Evolutionary conservation across 2,888 invertebrate genomes (phyloP).

Genomic region (Chesias legatella): DNA sequence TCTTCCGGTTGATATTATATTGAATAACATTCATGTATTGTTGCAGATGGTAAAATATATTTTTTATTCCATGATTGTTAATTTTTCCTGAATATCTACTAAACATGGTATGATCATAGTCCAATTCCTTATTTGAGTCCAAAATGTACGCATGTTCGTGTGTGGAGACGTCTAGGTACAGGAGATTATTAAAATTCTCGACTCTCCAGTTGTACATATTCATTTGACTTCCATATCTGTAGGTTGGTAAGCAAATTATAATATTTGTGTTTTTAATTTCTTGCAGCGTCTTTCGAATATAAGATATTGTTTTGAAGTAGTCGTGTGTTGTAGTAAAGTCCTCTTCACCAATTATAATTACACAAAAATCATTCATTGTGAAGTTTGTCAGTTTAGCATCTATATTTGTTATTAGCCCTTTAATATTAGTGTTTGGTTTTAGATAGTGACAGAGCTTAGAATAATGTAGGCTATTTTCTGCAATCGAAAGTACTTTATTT

Average conservation of each 20-base stretch:
- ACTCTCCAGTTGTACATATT: slow-evolving; percentile 13
- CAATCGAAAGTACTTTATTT: not conserved
- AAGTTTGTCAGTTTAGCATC: not conserved
- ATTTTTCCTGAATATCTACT: not conserved
- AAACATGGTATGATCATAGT: slow-evolving; percentile 14
- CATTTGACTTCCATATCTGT: slow-evolving; percentile 1
- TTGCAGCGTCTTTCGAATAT: not conserved
- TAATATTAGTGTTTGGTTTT: not conserved
- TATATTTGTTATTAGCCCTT: not conserved
- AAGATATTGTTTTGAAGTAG: not conserved
- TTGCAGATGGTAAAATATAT: too few species aligned
- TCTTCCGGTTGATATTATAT: too few species aligned
- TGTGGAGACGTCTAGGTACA: slow-evolving; percentile 8
- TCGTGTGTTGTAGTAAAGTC: slow-evolving; percentile 1
- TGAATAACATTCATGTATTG: too few species aligned
- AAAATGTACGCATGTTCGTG: slow-evolving; percentile 13
- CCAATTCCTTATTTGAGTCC: slow-evolving; percentile 14
- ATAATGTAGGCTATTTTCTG: not conserved
- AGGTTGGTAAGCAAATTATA: slow-evolving; percentile 12
- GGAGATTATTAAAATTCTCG: slow-evolving; percentile 15
- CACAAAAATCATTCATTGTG: slow-evolving; percentile 2
- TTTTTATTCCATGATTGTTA: too few species aligned
- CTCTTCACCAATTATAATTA: slow-evolving; percentile 3
- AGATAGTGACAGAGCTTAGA: slow-evolving; percentile 1
- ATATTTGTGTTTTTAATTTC: slow-evolving; percentile 1